These are phyloP conservation scores for Sebastolobus alascanus DNA, from an alignment of 2,797 vertebrate genomes.

Conservation along the genomic window DNA sequence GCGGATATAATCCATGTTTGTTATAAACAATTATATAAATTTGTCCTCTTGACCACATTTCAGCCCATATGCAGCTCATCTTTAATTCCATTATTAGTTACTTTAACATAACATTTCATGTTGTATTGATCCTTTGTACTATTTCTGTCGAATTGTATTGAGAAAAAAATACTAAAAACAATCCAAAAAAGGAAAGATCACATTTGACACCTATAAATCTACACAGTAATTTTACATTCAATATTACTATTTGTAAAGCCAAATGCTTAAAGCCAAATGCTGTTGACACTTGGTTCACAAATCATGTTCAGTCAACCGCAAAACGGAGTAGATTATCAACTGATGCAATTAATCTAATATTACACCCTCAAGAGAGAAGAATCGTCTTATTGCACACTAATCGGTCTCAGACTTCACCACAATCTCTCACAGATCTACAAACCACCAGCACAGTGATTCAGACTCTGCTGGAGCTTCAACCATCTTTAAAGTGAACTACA, in stretches of 20 bases:
- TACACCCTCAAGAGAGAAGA: neutral
- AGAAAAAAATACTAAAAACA: neutral
- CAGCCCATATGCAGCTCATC: too few relatives aligned
- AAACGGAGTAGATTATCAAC: constrained; percentile 3
- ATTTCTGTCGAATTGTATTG: neutral
- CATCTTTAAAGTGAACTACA: neutral
- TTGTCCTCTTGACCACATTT: neutral
- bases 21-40: neutral
- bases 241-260: neutral
- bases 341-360: neutral
- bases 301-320: constrained; percentile 4
- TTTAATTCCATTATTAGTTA: neutral
- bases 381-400: neutral
- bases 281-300: neutral
- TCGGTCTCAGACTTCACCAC: neutral
- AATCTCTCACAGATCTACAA: constrained; percentile 8
- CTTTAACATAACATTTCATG: neutral
- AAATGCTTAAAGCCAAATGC: neutral
- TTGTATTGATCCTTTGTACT: neutral
- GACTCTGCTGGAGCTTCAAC: neutral
- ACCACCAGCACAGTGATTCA: neutral
- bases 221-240: neutral
- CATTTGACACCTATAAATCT: neutral
- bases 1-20: neutral
- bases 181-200: neutral